A percentile compares a stretch with the other conserved stretches of the same genome.
Evolutionary conservation across 2,113 vertebrate genomes (phyloP).

Genomic region (Sorex fumeus): DNA sequence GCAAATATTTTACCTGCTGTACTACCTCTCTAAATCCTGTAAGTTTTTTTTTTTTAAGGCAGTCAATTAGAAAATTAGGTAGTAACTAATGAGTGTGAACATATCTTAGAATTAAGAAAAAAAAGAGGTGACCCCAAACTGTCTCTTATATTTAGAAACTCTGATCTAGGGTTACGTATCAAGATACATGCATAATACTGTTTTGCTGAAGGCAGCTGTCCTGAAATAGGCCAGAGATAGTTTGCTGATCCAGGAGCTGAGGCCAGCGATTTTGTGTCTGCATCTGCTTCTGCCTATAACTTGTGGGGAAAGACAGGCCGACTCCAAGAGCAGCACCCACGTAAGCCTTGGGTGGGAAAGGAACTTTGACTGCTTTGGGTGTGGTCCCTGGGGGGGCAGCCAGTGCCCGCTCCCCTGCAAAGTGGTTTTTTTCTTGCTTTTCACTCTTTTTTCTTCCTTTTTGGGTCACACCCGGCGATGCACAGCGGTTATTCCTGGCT

Average conservation of each 20-base stretch:
- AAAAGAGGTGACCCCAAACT: slow-evolving; percentile 71
- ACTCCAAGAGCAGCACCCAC: background rate
- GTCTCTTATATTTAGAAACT: slow-evolving; percentile 91
- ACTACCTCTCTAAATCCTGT: too few relatives aligned
- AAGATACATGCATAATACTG: slow-evolving; percentile 88
- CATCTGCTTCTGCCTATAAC: slow-evolving; percentile 92
- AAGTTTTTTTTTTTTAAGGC: background rate
- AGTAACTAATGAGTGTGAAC: background rate
- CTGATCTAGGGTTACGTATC: slow-evolving; percentile 92
- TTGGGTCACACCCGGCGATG: too few relatives aligned
- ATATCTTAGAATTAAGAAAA: too few relatives aligned
- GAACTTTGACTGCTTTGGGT: background rate
- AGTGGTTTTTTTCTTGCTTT: background rate
- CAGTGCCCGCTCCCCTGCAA: too few relatives aligned
- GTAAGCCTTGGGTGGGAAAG: background rate
- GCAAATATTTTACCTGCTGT: too few relatives aligned
- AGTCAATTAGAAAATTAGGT: background rate
- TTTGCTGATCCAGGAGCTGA: slow-evolving; percentile 90
- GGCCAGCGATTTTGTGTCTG: slow-evolving; percentile 86
- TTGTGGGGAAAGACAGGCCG: slow-evolving; percentile 71
- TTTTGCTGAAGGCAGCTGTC: slow-evolving; percentile 92
- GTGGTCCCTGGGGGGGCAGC: fast-evolving
- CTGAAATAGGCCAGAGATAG: slow-evolving; percentile 81
- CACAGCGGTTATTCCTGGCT: too few relatives aligned
- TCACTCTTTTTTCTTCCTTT: background rate